Percentiles rank a stretch among this genome's conserved stretches.
phyloP scores from a whole-genome alignment of 2,888 invertebrate genomes.

The Lacanobia wlatinum region DNA sequence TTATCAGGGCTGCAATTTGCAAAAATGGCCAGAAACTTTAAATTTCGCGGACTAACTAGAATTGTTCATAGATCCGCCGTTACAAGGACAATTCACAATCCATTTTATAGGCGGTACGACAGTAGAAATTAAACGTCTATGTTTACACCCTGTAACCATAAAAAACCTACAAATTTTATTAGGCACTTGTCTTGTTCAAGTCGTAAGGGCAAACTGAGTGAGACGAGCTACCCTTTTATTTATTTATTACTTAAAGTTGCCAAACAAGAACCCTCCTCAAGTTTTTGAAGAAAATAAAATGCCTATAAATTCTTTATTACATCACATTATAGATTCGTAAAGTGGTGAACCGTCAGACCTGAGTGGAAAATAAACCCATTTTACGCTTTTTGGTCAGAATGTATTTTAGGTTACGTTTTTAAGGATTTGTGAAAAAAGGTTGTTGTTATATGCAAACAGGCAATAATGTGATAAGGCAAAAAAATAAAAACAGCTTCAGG shows the following conservation, averaged over 20 bases:
- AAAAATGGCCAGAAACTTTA: neutral
- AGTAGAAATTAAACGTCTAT: conserved; percentile 25
- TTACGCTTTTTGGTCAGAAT: neutral
- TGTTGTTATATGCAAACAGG: neutral
- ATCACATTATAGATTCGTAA: neutral
- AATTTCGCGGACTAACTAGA: neutral
- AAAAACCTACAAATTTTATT: conserved; percentile 37
- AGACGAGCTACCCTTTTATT: conserved; percentile 19
- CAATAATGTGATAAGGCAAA: neutral
- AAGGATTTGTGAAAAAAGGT: neutral
- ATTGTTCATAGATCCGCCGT: neutral
- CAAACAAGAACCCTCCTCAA: conserved; percentile 24
- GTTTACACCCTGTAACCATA: conserved; percentile 25
- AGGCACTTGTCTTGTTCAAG: conserved; percentile 23
- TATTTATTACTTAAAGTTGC: conserved; percentile 24
- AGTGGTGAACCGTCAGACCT: conserved; percentile 6
- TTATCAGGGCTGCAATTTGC: neutral
- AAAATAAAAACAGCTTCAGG: too few species aligned
- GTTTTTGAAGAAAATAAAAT: conserved; percentile 19
- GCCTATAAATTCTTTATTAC: conserved; percentile 35
- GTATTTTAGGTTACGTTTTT: neutral
- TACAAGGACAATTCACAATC: neutral
- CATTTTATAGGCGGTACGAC: conserved; percentile 5
- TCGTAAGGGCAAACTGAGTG: conserved; percentile 30
- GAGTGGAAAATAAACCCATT: neutral